A percentile compares a stretch with the other conserved stretches of the same genome.
These are phyloP conservation scores for Pygoscelis antarcticus DNA, from an alignment of 2,113 vertebrate species.

Conservation along the genomic window DNA sequence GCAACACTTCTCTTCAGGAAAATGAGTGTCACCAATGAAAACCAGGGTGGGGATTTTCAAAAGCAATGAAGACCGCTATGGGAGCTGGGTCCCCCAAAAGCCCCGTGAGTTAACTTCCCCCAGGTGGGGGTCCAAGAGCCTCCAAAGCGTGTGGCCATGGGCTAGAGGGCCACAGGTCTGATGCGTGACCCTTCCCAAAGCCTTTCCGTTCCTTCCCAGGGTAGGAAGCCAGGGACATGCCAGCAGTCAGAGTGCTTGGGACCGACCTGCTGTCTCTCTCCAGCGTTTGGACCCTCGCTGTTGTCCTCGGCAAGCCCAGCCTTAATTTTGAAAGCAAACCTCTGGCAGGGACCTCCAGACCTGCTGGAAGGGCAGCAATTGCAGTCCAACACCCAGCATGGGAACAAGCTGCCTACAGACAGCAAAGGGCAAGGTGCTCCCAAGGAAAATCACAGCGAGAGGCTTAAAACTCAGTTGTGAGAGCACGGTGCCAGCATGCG, in stretches of 20 bases:
- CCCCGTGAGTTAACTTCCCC: neutral
- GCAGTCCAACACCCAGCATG: neutral
- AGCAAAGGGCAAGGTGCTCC: neutral
- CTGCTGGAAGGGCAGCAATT: neutral
- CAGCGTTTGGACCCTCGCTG: neutral
- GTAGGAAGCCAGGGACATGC: rapidly evolving
- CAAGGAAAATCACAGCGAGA: neutral
- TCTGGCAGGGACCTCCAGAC: neutral
- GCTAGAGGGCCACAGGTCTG: neutral
- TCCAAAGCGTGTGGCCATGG: neutral
- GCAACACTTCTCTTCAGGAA: neutral
- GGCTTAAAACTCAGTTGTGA: neutral
- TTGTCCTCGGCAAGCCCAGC: neutral
- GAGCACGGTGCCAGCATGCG: rapidly evolving
- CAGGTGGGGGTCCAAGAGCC: neutral
- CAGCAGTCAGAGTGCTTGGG: neutral
- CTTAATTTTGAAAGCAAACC: neutral
- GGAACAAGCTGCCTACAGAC: neutral
- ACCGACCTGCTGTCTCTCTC: neutral
- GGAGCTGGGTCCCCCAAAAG: neutral
- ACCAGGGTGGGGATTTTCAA: neutral
- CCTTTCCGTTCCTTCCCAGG: neutral
- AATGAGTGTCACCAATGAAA: neutral
- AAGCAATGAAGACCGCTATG: neutral
- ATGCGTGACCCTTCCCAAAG: neutral